Conservation (phyloP, 2,888 invertebrate species). For the Clitarchus hookeri region DNA sequence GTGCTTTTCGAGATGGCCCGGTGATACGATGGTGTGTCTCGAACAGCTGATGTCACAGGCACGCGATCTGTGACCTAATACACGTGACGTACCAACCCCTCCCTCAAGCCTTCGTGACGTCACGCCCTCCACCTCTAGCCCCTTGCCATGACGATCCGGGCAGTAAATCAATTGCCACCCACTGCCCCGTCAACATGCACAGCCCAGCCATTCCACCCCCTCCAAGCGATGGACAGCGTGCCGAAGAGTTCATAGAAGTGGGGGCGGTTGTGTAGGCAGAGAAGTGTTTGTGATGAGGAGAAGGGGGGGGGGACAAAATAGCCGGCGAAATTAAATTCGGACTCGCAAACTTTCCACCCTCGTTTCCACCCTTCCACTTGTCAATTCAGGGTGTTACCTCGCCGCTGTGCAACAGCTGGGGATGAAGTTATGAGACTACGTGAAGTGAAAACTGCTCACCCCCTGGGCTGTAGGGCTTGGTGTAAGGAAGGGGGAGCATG, state of each 20-base stretch:
- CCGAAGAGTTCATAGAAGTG: background rate
- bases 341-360: slow-evolving; percentile 8
- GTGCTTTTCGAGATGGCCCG: too few relatives aligned
- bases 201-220: background rate
- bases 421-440: slow-evolving; percentile 14
- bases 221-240: background rate
- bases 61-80: background rate
- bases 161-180: background rate
- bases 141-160: background rate
- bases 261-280: background rate
- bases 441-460: slow-evolving; percentile 14
- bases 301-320: background rate
- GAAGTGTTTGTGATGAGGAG: background rate
- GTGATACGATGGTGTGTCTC: background rate
- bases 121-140: background rate
- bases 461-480: background rate
- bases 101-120: background rate
- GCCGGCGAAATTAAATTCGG: slow-evolving; percentile 4
- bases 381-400: slow-evolving; percentile 8
- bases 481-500: too few relatives aligned
- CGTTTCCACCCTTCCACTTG: background rate
- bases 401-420: background rate
- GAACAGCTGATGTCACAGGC: slow-evolving; percentile 1
- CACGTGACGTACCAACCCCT: background rate
- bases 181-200: background rate